phyloP scores from a whole-genome alignment of 2,113 vertebrate species.

The Gadus chalcogrammus region DNA sequence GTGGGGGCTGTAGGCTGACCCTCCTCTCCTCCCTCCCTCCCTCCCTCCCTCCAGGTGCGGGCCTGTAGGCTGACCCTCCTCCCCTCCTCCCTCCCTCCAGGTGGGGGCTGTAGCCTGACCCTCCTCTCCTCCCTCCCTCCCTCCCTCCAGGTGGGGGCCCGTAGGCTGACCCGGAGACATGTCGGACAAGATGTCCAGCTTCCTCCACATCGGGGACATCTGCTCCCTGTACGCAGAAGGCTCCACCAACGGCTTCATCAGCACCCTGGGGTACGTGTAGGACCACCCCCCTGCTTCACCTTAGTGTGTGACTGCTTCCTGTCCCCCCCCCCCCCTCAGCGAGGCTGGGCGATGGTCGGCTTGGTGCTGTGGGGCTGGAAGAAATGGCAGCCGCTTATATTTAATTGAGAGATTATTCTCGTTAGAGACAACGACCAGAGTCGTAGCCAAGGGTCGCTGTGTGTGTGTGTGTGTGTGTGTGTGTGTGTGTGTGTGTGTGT shows the following conservation, averaged over 20 bases:
- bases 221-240: conserved; percentile 97
- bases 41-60: too few relatives aligned
- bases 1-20: conserved; percentile 33
- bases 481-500: conserved; percentile 5
- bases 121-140: background rate
- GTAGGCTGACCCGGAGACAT: conserved; percentile 69
- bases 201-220: conserved; percentile 96
- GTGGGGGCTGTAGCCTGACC: background rate
- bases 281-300: too few relatives aligned
- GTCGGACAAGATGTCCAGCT: conserved; percentile 99
- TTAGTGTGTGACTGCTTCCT: too few relatives aligned
- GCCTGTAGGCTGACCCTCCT: too few relatives aligned
- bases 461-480: conserved; percentile 7
- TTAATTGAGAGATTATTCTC: background rate
- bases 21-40: background rate
- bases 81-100: too few relatives aligned
- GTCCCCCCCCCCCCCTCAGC: too few relatives aligned
- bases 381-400: background rate
- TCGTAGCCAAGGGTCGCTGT: background rate
- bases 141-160: conserved; percentile 46
- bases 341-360: too few relatives aligned
- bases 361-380: background rate
- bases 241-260: conserved; percentile 97
- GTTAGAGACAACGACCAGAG: background rate
- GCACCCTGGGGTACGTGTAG: conserved; percentile 87